phyloP scores from a whole-genome alignment of 2,888 invertebrate genomes.

The Chrysolina americana region DNA sequence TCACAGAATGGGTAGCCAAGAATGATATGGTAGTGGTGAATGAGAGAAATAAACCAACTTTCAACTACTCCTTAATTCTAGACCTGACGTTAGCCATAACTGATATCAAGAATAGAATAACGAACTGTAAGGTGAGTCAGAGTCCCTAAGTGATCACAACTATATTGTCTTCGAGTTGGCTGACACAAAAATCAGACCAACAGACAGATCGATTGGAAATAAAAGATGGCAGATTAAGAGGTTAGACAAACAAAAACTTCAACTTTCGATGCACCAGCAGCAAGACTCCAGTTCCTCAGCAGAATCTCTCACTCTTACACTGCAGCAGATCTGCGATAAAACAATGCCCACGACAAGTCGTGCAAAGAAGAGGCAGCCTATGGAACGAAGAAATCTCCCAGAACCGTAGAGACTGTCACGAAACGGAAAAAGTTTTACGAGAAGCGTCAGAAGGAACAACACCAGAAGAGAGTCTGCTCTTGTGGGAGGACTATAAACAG shows the following conservation, averaged over 20 bases:
- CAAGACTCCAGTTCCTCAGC: background rate
- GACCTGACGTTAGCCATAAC: too few relatives aligned
- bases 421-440: conserved; percentile 25
- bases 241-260: background rate
- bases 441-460: conserved; percentile 9
- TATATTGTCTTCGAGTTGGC: background rate
- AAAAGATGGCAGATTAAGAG: background rate
- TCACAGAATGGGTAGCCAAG: too few relatives aligned
- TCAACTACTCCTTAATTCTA: too few relatives aligned
- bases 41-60: too few relatives aligned
- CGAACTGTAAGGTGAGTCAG: background rate
- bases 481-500: conserved; percentile 27
- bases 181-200: background rate
- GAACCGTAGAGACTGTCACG: background rate
- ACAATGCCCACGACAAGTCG: background rate
- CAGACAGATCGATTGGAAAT: background rate
- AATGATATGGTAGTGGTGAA: too few relatives aligned
- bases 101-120: background rate
- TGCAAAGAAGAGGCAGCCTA: background rate
- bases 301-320: background rate
- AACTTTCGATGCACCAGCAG: background rate
- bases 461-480: conserved; percentile 21
- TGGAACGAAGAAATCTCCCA: conserved; percentile 16
- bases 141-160: background rate
- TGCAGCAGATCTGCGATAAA: background rate